Percentiles rank a stretch among this genome's conserved stretches.
phyloP scores from a whole-genome alignment of 2,888 invertebrate genomes.

The Crocallis elinguaria region DNA sequence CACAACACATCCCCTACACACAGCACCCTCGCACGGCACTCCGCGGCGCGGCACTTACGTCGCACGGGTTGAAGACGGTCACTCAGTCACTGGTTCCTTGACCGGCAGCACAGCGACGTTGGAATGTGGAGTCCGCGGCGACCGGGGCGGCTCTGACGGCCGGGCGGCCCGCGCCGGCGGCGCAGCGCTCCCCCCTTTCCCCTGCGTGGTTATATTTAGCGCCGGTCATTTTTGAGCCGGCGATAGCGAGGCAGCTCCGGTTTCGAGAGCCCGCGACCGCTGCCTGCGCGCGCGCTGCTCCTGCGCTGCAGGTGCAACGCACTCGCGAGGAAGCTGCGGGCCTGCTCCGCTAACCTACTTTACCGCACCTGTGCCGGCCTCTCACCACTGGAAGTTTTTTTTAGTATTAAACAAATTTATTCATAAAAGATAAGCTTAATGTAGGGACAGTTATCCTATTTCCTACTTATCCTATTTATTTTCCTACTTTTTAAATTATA shows the following conservation, averaged over 20 bases:
- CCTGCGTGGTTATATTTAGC: constrained; percentile 68
- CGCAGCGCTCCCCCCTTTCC: constrained; percentile 42
- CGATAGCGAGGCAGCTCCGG: constrained; percentile 75
- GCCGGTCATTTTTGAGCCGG: constrained; percentile 74
- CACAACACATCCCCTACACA: constrained; percentile 55
- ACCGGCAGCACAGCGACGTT: constrained; percentile 84
- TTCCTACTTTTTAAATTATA: too few relatives aligned
- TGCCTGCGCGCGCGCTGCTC: constrained; percentile 47
- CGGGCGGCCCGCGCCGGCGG: constrained; percentile 47
- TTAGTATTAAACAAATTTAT: neutral
- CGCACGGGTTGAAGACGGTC: constrained; percentile 83
- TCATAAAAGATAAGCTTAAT: too few relatives aligned
- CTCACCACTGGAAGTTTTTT: neutral
- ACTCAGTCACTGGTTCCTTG: constrained; percentile 76
- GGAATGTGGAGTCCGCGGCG: constrained; percentile 90
- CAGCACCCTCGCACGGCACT: constrained; percentile 60
- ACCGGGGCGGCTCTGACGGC: constrained; percentile 87
- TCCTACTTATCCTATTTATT: too few relatives aligned
- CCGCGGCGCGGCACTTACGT: constrained; percentile 81
- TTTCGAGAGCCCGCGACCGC: constrained; percentile 63
- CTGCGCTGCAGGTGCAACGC: constrained; percentile 57
- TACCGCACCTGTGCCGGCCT: constrained; percentile 14
- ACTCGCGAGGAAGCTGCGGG: constrained; percentile 34
- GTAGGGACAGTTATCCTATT: too few relatives aligned
- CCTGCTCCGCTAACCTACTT: constrained; percentile 40